Conservation (phyloP, 2,888 invertebrate genomes). For the Carterocephalus palaemon region DNA sequence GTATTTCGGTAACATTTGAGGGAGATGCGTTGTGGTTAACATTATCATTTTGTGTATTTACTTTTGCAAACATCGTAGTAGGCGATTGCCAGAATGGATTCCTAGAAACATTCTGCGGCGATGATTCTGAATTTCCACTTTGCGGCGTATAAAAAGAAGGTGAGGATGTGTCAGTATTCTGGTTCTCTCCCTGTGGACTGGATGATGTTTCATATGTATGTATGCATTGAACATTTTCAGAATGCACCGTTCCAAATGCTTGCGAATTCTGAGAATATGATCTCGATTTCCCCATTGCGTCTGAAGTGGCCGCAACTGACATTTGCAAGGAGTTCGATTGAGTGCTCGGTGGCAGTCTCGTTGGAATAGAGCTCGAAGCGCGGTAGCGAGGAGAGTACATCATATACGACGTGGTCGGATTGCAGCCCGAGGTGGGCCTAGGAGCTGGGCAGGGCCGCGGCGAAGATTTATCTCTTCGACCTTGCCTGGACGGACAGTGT, state of each 20-base stretch:
- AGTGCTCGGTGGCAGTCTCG: slow-evolving; percentile 12
- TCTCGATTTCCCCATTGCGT: not conserved
- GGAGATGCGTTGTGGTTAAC: too few relatives aligned
- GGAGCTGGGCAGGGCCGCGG: slow-evolving; percentile 40
- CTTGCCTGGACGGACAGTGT: slow-evolving; percentile 42
- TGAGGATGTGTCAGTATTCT: slow-evolving; percentile 28
- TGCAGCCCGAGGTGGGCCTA: slow-evolving; percentile 40
- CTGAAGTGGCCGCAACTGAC: not conserved
- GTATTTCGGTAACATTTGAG: slow-evolving; percentile 4
- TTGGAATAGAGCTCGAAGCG: slow-evolving; percentile 26
- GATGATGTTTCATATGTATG: slow-evolving; percentile 1
- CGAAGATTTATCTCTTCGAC: slow-evolving; percentile 26
- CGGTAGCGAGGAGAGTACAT: slow-evolving; percentile 41
- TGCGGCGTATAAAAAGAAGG: slow-evolving; percentile 34
- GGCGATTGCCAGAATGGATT: slow-evolving; percentile 36
- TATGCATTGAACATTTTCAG: slow-evolving; percentile 2
- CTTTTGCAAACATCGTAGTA: slow-evolving; percentile 38
- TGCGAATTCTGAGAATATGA: not conserved
- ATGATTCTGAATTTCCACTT: slow-evolving; percentile 27
- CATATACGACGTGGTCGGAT: slow-evolving; percentile 43
- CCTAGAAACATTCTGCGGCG: slow-evolving; percentile 15
- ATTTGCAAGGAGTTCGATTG: slow-evolving; percentile 3
- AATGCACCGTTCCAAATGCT: not conserved
- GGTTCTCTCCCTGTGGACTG: slow-evolving; percentile 5
- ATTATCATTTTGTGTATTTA: slow-evolving; percentile 20